Base-by-base conservation (phyloP, 2,888 invertebrate genomes). In the Cephus rjabovi region DNA sequence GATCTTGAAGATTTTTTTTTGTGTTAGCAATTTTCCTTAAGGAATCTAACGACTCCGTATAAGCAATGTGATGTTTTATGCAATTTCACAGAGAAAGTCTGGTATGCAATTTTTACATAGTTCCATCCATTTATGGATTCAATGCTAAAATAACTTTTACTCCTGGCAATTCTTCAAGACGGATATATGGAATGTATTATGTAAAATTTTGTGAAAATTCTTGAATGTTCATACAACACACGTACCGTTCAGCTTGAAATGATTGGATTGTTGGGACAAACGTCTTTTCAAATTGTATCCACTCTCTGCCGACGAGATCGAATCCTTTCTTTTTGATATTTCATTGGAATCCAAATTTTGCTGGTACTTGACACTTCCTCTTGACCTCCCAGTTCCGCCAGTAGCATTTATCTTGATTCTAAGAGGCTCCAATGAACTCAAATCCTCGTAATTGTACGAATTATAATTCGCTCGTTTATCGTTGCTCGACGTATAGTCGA, bases 351-450 rank as follows among this genome's bases (percentile, higher is more conserved):
- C 74, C 69, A 77, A 77, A 74, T 80, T 73, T 37, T 79, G 73
- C 71, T 83, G 81, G 79, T 83, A 85, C 75, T 79, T 84, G 73
- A 74, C 76, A 73, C 79, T 79, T 56, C 84, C 84, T 34, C 83
- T 79, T 15, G 76, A 69, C 73, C 70, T 40, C 69, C 69, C 70
- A 30, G 30, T n/a, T 34, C n/a, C 73, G 34, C 69, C 75, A 37
- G 34, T 80, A 11, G 74, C 69, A 34, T 74, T 69, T 70, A 77
- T 37, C 34, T 70, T 75, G 69, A 77, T 77, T 34, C 74, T 77
- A 4, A 75, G 40, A 15, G 77, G 77, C 11, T 77, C 77, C n/a
- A 75, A 69, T 3, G 77, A 69, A 33, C 74, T 77, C 12, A 34
- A 34, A 34, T 40, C 77, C 77, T 70, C 74, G 15, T 77, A 71